A percentile compares a stretch with the other conserved stretches of the same genome.
Evolutionary conservation across 1,140 invertebrate species (phyloP).

Genomic region (Scylla paramamosain): DNA sequence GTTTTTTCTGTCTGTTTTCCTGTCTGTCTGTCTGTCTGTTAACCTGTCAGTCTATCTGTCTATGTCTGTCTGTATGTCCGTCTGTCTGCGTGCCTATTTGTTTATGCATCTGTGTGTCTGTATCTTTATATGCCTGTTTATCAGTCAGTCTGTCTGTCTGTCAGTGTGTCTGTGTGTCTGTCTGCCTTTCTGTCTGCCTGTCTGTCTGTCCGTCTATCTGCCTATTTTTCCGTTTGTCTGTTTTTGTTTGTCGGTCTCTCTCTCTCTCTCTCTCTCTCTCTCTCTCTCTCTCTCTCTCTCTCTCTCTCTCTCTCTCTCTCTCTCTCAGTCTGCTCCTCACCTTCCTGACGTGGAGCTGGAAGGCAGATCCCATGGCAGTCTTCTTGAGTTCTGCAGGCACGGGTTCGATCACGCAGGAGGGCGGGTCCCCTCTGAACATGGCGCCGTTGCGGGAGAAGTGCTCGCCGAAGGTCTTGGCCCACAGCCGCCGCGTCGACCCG

Average conservation of each 20-base stretch:
- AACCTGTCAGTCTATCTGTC: neutral
- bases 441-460: slow-evolving; percentile 73
- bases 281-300: neutral
- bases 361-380: slow-evolving; percentile 58
- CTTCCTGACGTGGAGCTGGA: slow-evolving; percentile 68
- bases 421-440: slow-evolving; percentile 76
- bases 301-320: neutral
- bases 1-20: neutral
- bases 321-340: slow-evolving; percentile 34
- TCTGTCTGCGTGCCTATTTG: neutral
- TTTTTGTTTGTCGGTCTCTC: neutral
- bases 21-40: neutral
- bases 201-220: no score
- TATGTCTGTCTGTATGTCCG: no score
- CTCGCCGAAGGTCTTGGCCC: slow-evolving; percentile 75
- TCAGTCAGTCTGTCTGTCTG: neutral
- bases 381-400: slow-evolving; percentile 69
- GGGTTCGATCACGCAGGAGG: slow-evolving; percentile 67
- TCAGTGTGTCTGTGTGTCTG: neutral
- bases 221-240: no score
- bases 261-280: slow-evolving; percentile 40
- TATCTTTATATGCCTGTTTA: neutral
- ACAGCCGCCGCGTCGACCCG: slow-evolving; percentile 72
- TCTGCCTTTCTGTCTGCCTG: no score
- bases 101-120: neutral